Base-by-base conservation (phyloP, 2,888 invertebrate species). In the Chouioia cunea region DNA sequence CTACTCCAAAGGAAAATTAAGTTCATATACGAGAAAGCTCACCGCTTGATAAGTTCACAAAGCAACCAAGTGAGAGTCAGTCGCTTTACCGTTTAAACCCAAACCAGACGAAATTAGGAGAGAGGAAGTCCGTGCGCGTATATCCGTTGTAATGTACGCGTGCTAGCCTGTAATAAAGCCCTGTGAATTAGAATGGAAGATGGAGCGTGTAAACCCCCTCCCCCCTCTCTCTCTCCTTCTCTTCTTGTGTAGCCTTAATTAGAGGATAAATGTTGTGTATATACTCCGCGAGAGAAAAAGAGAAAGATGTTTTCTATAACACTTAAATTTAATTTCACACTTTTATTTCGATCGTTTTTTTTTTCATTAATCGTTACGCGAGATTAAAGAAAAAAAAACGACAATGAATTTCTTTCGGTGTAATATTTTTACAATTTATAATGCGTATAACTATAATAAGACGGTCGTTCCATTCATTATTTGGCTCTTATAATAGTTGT, bases 211-310 rank as follows among this genome's bases (percentile, higher is more conserved):
- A n/a, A n/a, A n/a, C n/a, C n/a, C n/a, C n/a, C n/a, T n/a, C n/a
- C n/a, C n/a, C n/a, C n/a, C n/a, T n/a, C n/a, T n/a, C n/a, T n/a
- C n/a, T n/a, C n/a, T n/a, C n/a, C n/a, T n/a, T n/a, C n/a, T n/a
- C n/a, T n/a, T n/a, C n/a, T n/a, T 15, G 65, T 70, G 65, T 54
- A 36, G 56, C 16, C 69, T 75, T 81, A 81, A 82, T 82, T 77
- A 77, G 73, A 54, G 76, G 76, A 78, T 78, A 80, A 81, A 75
- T 74, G 73, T 79, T 81, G 77, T 78, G 80, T 79, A 79, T 74
- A 73, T 56, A 65, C 65, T 16, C 16, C 50, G n/a, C 16, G 4
- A 36, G 27, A 27, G 27, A 36, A 6, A 36, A 12, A 36, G 36
- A 4, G 36, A 36, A 10, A 6, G 6, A 10, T 6, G 36, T 36